Percentiles rank a stretch among this genome's conserved stretches.
phyloP scores from a whole-genome alignment of 2,888 invertebrate genomes.

The Eustalomyia histrio region DNA sequence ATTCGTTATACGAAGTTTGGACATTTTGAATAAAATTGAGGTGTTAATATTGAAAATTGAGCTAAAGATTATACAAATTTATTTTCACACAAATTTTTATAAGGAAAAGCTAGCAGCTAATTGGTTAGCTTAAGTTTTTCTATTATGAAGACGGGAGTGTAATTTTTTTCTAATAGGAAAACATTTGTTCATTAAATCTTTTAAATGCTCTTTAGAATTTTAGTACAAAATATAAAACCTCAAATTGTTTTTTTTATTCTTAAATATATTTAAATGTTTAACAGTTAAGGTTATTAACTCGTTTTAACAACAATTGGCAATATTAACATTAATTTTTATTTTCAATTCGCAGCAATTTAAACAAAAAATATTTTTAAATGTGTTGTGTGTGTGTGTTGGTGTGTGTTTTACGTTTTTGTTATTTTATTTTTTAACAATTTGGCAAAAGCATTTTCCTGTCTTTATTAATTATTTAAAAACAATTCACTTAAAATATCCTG shows the following conservation, averaged over 20 bases:
- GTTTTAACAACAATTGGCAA: not conserved
- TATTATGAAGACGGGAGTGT: no score
- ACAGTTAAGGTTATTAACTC: conserved; percentile 1
- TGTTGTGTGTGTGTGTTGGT: not conserved
- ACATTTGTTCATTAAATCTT: no score
- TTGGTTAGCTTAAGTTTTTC: no score
- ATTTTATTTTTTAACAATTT: not conserved
- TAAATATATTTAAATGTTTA: not conserved
- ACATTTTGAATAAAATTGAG: no score
- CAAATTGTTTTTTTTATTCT: not conserved
- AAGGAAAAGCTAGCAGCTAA: no score
- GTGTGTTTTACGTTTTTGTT: not conserved
- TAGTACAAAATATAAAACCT: not conserved
- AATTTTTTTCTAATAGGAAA: no score
- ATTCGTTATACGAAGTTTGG: no score
- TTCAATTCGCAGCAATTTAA: not conserved
- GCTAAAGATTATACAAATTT: no score
- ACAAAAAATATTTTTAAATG: not conserved
- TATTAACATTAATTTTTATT: not conserved
- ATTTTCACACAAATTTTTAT: no score
- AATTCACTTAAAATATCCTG: conserved; percentile 29
- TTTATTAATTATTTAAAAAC: conserved; percentile 38
- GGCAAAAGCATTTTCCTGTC: conserved; percentile 13
- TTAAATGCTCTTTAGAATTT: no score
- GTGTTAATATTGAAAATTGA: no score